A percentile compares a stretch with the other conserved stretches of the same genome.
phyloP scores from a whole-genome alignment of 23 tunicate species.

The Oikopleura dioica region DNA sequence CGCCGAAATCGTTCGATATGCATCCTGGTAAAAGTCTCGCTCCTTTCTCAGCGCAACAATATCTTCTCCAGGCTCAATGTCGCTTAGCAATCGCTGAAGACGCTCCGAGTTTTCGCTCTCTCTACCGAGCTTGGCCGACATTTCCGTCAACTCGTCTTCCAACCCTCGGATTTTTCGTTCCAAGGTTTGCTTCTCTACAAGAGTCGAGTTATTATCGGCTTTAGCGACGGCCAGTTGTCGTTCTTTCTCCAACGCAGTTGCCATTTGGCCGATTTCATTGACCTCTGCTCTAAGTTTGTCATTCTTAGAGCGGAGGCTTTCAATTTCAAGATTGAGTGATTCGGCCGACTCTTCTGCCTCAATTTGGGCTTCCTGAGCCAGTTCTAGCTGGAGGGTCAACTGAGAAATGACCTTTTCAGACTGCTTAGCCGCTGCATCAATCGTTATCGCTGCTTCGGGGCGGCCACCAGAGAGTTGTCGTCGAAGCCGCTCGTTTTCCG shows the following conservation, averaged over 20 bases:
- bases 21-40: slow-evolving; percentile 5
- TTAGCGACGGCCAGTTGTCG: neutral
- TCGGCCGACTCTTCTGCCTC: slow-evolving; percentile 8
- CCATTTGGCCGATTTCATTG: slow-evolving; percentile 10
- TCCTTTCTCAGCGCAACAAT: neutral
- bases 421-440: neutral
- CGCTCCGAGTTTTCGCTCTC: neutral
- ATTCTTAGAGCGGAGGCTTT: neutral
- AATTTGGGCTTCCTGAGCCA: neutral
- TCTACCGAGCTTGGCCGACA: neutral
- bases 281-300: neutral
- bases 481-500: neutral
- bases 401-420: neutral
- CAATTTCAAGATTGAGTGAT: neutral
- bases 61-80: neutral
- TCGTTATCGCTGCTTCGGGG: slow-evolving; percentile 8
- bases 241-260: neutral
- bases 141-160: neutral
- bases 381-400: neutral
- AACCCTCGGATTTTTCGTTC: neutral
- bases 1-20: neutral
- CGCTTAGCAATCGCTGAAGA: neutral
- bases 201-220: neutral
- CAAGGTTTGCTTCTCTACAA: neutral
- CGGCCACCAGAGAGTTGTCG: neutral